Conservation (phyloP, 2,888 invertebrate genomes). For the Steinernema carpocapsae region DNA sequence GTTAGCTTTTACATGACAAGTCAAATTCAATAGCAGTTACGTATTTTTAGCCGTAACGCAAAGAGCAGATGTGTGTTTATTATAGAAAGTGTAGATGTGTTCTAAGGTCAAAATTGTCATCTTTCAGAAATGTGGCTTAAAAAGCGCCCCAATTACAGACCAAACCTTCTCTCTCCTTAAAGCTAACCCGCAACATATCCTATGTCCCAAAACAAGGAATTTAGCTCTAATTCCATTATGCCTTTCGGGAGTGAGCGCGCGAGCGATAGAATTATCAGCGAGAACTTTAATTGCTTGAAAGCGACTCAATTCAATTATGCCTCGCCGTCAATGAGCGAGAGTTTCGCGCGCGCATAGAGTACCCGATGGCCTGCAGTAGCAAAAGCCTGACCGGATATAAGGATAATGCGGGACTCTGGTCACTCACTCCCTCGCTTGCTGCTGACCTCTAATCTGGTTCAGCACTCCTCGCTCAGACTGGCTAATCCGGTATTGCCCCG, state of each 20-base stretch:
- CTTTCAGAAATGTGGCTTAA: too few species aligned
- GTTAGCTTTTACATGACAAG: too few species aligned
- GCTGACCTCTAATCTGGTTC: constrained; percentile 34
- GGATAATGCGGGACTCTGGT: not conserved
- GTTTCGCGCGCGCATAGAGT: not conserved
- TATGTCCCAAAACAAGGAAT: not conserved
- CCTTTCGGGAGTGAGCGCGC: constrained; percentile 4
- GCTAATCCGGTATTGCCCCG: constrained; percentile 29
- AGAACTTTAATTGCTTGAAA: constrained; percentile 28
- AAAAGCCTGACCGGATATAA: constrained; percentile 1
- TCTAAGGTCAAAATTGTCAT: too few species aligned
- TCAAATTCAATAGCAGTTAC: too few species aligned
- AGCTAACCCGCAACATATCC: not conserved
- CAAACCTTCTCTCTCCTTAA: too few species aligned
- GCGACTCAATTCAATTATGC: constrained; percentile 32
- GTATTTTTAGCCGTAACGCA: too few species aligned
- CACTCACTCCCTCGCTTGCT: not conserved
- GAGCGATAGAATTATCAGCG: constrained; percentile 28
- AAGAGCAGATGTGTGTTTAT: too few species aligned
- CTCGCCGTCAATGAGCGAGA: not conserved
- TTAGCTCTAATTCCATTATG: constrained; percentile 29
- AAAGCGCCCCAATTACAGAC: too few species aligned
- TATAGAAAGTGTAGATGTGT: too few species aligned
- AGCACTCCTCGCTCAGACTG: not conserved
- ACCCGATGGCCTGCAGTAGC: not conserved